Evolutionary conservation across 2,113 vertebrate genomes (phyloP).

Genomic region (Glaucomys volans): DNA sequence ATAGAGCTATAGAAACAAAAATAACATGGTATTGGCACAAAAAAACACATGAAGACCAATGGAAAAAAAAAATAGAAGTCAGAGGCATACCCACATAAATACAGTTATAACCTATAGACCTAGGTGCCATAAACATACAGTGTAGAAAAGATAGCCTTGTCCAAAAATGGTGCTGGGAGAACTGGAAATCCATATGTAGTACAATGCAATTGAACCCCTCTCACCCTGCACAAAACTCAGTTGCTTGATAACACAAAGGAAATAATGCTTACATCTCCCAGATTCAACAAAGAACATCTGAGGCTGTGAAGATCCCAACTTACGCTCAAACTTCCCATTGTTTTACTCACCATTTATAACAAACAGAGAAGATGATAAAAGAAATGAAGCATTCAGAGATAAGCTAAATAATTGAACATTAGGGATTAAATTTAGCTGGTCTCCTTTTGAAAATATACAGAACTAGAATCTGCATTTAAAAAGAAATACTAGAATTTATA

Average conservation of each 20-base stretch:
- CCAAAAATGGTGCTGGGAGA: too few species aligned
- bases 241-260: background rate
- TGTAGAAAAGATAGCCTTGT: too few species aligned
- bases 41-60: too few species aligned
- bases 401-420: background rate
- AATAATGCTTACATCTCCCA: background rate
- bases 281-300: background rate
- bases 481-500: background rate
- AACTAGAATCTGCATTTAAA: background rate
- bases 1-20: too few species aligned
- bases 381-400: background rate
- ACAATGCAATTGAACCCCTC: too few species aligned
- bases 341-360: background rate
- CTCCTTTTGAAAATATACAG: background rate
- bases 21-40: too few species aligned
- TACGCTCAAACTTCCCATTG: background rate
- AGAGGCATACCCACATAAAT: background rate
- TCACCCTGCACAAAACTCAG: background rate
- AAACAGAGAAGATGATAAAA: background rate
- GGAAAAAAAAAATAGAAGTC: too few species aligned
- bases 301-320: background rate
- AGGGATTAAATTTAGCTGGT: background rate
- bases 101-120: too few species aligned
- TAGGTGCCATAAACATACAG: too few species aligned
- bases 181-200: too few species aligned